These are phyloP conservation scores for Lasioglossum leucozonium DNA, from an alignment of 2,888 invertebrate species.

Conservation along the genomic window DNA sequence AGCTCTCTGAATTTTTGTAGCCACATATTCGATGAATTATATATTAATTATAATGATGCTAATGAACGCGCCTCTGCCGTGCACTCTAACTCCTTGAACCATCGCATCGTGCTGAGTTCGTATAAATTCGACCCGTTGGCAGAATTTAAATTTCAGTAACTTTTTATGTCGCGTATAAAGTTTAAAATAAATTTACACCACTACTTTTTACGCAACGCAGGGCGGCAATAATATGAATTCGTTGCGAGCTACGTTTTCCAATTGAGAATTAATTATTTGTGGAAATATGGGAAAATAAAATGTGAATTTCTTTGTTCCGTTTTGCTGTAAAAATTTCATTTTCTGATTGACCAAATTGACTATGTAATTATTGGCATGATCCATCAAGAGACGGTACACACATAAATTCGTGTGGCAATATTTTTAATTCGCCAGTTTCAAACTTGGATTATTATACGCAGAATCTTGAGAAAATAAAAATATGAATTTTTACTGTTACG, in stretches of 20 bases:
- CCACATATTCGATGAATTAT: not conserved
- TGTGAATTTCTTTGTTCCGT: not conserved
- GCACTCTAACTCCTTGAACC: not conserved
- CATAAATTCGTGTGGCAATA: no score
- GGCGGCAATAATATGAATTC: not conserved
- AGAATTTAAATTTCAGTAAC: not conserved
- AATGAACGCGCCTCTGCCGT: not conserved
- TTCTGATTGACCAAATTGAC: not conserved
- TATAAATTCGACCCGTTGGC: not conserved
- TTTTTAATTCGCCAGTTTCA: no score
- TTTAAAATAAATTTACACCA: not conserved
- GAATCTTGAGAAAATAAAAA: not conserved
- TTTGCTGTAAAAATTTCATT: not conserved
- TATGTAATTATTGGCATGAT: constrained; percentile 51
- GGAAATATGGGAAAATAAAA: not conserved
- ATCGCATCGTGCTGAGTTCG: not conserved
- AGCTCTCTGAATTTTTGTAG: not conserved
- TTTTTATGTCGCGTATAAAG: not conserved
- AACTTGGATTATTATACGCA: no score
- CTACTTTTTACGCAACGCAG: not conserved
- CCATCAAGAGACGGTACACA: constrained; percentile 43
- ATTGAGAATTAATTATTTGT: not conserved
- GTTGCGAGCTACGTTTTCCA: not conserved
- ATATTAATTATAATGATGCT: not conserved
- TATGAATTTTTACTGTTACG: not conserved